These are phyloP conservation scores for Microplitis manilae DNA, from an alignment of 2,888 invertebrate genomes.

Conservation along the genomic window DNA sequence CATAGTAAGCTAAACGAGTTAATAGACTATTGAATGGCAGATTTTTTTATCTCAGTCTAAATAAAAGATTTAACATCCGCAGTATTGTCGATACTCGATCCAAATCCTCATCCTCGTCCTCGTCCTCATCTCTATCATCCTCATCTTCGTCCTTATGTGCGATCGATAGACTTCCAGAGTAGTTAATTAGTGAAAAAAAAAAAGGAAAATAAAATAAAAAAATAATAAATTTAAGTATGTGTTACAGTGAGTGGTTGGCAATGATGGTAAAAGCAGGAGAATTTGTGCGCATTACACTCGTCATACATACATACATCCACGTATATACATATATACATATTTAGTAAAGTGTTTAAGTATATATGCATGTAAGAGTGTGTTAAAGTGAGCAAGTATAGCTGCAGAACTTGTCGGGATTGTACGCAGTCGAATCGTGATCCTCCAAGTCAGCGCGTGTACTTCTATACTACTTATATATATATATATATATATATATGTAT, in stretches of 20 bases:
- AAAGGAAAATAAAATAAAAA: no score
- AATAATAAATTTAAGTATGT: background rate
- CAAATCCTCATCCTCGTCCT: background rate
- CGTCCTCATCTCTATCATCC: background rate
- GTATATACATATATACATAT: conserved; percentile 24
- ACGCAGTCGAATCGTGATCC: conserved; percentile 58
- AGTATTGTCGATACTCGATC: background rate
- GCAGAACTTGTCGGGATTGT: conserved; percentile 58
- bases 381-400: conserved; percentile 6
- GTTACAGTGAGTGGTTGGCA: background rate
- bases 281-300: background rate
- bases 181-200: no score
- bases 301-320: background rate
- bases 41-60: background rate
- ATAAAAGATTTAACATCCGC: conserved; percentile 1
- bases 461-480: background rate
- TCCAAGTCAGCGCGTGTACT: conserved; percentile 53
- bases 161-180: no score
- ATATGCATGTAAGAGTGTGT: background rate
- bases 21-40: background rate
- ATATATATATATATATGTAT: background rate
- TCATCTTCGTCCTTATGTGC: background rate
- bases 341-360: conserved; percentile 15
- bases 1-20: background rate
- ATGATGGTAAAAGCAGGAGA: conserved; percentile 16